Evolutionary conservation across 2,888 invertebrate genomes (phyloP).

Genomic region (Nebria salina): DNA sequence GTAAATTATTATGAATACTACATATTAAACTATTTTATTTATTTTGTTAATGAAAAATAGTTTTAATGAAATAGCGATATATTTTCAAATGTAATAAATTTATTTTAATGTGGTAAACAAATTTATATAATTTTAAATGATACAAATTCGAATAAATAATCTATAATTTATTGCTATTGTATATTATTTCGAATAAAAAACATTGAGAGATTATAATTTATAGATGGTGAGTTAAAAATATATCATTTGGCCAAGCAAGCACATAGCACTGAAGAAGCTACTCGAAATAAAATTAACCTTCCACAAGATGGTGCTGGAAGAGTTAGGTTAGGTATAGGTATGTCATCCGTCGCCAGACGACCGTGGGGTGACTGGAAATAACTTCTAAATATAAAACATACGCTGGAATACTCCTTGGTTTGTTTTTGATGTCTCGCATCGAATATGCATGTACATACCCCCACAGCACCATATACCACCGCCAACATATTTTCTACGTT

Average conservation of each 20-base stretch:
- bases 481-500: background rate
- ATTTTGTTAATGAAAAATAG: too few relatives aligned
- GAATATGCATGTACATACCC: background rate
- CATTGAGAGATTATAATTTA: background rate
- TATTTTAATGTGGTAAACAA: background rate
- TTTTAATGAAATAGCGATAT: too few relatives aligned
- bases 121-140: background rate
- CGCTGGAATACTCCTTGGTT: constrained; percentile 20
- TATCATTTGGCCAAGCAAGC: background rate
- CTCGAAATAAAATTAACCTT: constrained; percentile 55
- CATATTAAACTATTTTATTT: too few relatives aligned
- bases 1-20: too few relatives aligned
- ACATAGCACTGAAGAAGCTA: constrained; percentile 20
- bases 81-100: too few relatives aligned
- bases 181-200: background rate
- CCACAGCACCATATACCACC: constrained; percentile 10
- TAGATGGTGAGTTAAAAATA: background rate
- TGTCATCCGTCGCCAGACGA: constrained; percentile 51
- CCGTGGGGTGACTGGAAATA: constrained; percentile 53
- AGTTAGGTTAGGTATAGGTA: constrained; percentile 55
- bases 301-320: constrained; percentile 58
- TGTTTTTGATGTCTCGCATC: constrained; percentile 31
- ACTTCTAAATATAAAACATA: constrained; percentile 47
- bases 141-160: background rate
- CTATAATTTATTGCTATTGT: background rate